Conservation (phyloP, 2,888 invertebrate genomes). For the Drosophila neonasuta region DNA sequence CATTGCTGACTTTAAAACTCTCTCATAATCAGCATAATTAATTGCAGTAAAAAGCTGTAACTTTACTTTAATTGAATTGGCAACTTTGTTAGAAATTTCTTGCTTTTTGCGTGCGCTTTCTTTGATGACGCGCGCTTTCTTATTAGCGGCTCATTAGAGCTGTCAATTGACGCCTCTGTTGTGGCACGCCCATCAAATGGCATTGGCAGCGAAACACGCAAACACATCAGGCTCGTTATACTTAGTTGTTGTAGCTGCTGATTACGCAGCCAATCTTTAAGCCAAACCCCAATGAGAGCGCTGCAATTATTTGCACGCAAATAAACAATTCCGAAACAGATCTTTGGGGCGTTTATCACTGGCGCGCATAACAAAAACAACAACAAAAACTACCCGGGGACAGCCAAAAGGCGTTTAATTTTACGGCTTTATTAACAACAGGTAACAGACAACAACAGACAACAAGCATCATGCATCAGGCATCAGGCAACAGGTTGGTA, state of each 20-base stretch:
- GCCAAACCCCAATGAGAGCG: slow-evolving; percentile 11
- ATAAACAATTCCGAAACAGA: slow-evolving; percentile 69
- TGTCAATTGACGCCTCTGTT: slow-evolving; percentile 55
- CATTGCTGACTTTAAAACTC: background rate
- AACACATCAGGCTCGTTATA: slow-evolving; percentile 38
- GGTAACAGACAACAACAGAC: slow-evolving; percentile 22
- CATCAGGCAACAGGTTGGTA: slow-evolving; percentile 26
- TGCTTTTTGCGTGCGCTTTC: slow-evolving; percentile 7
- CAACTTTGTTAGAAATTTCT: slow-evolving; percentile 1
- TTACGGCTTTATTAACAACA: slow-evolving; percentile 72
- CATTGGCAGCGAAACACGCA: slow-evolving; percentile 29
- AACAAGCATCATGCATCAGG: slow-evolving; percentile 1
- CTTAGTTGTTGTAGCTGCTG: slow-evolving; percentile 27
- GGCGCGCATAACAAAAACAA: slow-evolving; percentile 24
- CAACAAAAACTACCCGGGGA: slow-evolving; percentile 7
- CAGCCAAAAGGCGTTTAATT: slow-evolving; percentile 71
- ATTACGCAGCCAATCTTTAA: slow-evolving; percentile 53
- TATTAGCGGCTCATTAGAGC: slow-evolving; percentile 70
- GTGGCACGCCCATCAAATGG: slow-evolving; percentile 49
- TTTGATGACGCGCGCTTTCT: slow-evolving; percentile 53
- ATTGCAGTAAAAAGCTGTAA: background rate
- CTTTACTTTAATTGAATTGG: background rate
- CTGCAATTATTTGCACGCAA: slow-evolving; percentile 73
- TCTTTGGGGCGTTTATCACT: slow-evolving; percentile 71
- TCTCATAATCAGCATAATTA: background rate